Evolutionary conservation across 2,797 vertebrate species (phyloP).

Genomic region (Melanotaenia trifasciata): DNA sequence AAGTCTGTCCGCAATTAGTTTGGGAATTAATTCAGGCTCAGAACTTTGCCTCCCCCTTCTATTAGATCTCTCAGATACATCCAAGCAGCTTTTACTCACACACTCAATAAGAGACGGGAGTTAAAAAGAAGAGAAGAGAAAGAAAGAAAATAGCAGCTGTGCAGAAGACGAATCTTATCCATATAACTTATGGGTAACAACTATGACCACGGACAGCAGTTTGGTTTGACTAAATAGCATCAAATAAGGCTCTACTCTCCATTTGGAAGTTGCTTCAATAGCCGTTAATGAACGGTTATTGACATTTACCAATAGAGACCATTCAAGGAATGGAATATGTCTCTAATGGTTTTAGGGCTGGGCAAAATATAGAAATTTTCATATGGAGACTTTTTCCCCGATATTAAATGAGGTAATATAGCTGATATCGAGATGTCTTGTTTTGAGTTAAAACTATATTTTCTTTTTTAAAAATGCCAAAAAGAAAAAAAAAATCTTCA

Average conservation of each 20-base stretch:
- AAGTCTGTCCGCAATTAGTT: slow-evolving; percentile 78
- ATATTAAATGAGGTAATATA: too few species aligned
- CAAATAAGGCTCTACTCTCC: not conserved
- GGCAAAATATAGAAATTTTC: too few species aligned
- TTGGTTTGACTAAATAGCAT: not conserved
- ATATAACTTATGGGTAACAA: slow-evolving; percentile 30
- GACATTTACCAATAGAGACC: too few species aligned
- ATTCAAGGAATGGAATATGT: too few species aligned
- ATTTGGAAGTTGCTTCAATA: not conserved
- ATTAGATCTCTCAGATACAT: slow-evolving; percentile 64
- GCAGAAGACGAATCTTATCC: slow-evolving; percentile 33
- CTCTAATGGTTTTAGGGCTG: too few species aligned
- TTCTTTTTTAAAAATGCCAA: not conserved
- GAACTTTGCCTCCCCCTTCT: slow-evolving; percentile 61
- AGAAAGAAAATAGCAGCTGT: slow-evolving; percentile 30
- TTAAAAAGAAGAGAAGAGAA: slow-evolving; percentile 6
- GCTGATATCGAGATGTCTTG: too few species aligned
- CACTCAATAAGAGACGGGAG: not conserved
- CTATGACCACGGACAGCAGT: not conserved
- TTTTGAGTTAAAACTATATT: not conserved
- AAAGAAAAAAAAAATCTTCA: not conserved
- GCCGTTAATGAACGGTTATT: not conserved
- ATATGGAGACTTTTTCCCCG: too few species aligned
- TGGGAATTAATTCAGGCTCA: slow-evolving; percentile 80
- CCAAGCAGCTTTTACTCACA: slow-evolving; percentile 45